Conservation (phyloP, 2,113 vertebrate species). For the Elanoides forficatus region DNA sequence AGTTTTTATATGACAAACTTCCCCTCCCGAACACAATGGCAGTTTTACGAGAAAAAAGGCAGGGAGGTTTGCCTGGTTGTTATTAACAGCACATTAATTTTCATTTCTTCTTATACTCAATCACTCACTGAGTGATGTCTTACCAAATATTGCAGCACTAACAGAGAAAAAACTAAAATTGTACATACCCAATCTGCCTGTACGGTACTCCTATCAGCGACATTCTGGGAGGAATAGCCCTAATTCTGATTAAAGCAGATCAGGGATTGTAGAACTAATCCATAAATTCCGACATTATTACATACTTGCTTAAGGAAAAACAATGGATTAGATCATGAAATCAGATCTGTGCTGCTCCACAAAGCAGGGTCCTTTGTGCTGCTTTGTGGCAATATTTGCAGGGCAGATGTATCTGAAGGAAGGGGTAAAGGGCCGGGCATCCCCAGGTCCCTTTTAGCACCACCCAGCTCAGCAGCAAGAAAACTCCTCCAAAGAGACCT, state of each 20-base stretch:
- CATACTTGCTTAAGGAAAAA: slow-evolving; percentile 40
- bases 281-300: slow-evolving; percentile 23
- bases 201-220: not conserved
- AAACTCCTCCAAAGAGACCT: not conserved
- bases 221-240: not conserved
- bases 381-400: not conserved
- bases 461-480: not conserved
- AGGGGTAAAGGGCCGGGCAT: not conserved
- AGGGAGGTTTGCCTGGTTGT: not conserved
- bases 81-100: not conserved
- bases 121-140: not conserved
- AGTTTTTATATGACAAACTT: not conserved
- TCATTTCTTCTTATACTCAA: not conserved
- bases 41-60: not conserved
- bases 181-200: not conserved
- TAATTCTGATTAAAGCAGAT: not conserved
- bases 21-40: not conserved
- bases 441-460: not conserved
- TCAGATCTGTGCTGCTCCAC: not conserved
- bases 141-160: not conserved
- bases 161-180: not conserved
- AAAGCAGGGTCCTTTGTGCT: not conserved
- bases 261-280: slow-evolving; percentile 4
- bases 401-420: not conserved
- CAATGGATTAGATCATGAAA: not conserved